Percentiles rank a stretch among this genome's conserved stretches.
phyloP scores from a whole-genome alignment of 2,113 vertebrate species.

The Kryptolebias marmoratus region DNA sequence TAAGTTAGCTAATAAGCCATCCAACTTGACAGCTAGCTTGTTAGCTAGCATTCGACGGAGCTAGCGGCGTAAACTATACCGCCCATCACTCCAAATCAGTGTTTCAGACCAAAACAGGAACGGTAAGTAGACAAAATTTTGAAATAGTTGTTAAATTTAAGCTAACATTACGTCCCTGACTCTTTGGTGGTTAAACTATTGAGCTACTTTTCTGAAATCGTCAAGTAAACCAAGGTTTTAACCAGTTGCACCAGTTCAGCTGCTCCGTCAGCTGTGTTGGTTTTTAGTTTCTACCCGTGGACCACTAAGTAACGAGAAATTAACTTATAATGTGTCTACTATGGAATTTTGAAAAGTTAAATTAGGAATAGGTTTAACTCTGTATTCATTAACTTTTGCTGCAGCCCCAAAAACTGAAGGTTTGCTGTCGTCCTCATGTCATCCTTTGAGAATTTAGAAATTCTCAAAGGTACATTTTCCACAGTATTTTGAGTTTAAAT shows the following conservation, averaged over 20 bases:
- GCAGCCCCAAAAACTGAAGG: too few species aligned
- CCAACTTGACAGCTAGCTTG: constrained; percentile 49
- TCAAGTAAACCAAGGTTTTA: constrained; percentile 17
- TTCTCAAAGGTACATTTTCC: too few species aligned
- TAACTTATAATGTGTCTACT: too few species aligned
- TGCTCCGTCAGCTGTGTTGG: constrained; percentile 27
- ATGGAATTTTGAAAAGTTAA: too few species aligned
- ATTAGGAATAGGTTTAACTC: too few species aligned
- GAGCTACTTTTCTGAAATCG: background rate
- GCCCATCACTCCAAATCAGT: constrained; percentile 52
- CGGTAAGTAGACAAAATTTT: constrained; percentile 47
- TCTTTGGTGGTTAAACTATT: background rate
- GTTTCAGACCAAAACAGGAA: constrained; percentile 27
- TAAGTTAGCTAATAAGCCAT: constrained; percentile 37
- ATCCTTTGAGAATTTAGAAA: too few species aligned
- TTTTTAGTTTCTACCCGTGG: background rate
- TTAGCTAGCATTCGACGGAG: constrained; percentile 33
- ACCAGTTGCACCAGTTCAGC: constrained; percentile 16
- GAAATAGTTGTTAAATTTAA: background rate
- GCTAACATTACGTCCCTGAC: accelerated
- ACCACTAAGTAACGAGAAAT: too few species aligned
- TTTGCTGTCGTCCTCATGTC: too few species aligned
- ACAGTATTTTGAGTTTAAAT: too few species aligned
- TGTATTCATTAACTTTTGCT: too few species aligned
- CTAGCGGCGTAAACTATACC: constrained; percentile 45